Percentiles rank a stretch among this genome's conserved stretches.
These are phyloP conservation scores for Tor tambroides DNA, from an alignment of 2,113 vertebrate species.

Conservation along the genomic window DNA sequence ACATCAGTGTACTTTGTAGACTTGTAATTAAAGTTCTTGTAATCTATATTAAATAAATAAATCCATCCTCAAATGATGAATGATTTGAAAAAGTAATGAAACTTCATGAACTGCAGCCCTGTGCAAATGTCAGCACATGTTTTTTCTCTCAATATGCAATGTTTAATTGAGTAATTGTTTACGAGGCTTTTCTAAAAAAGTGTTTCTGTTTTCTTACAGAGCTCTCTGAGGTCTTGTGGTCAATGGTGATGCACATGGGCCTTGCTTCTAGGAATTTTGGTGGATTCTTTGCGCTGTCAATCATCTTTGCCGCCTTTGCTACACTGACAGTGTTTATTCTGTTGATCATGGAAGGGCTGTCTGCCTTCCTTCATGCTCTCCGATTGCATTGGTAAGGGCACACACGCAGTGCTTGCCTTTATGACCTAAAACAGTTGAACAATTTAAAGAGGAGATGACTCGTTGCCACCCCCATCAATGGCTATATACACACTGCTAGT, in stretches of 20 bases:
- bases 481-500: not conserved
- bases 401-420: not conserved
- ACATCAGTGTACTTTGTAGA: not conserved
- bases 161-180: too few species aligned
- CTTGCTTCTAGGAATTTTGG: constrained; percentile 76
- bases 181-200: not conserved
- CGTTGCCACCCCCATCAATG: not conserved
- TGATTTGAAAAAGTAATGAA: too few species aligned
- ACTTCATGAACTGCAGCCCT: not conserved
- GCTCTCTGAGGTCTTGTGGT: constrained; percentile 96
- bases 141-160: not conserved
- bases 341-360: constrained; percentile 97
- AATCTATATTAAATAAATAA: too few species aligned
- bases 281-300: constrained; percentile 81
- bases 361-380: constrained; percentile 93
- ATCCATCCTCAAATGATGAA: too few species aligned
- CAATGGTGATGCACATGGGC: constrained; percentile 93
- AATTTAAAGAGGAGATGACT: too few species aligned
- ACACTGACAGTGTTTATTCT: constrained; percentile 91
- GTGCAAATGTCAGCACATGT: too few species aligned
- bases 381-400: constrained; percentile 93
- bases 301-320: constrained; percentile 87
- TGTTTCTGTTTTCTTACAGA: constrained; percentile 71
- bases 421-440: not conserved
- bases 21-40: too few species aligned